Evolutionary conservation across 2,113 vertebrate genomes (phyloP).

Genomic region (Sturnira hondurensis): DNA sequence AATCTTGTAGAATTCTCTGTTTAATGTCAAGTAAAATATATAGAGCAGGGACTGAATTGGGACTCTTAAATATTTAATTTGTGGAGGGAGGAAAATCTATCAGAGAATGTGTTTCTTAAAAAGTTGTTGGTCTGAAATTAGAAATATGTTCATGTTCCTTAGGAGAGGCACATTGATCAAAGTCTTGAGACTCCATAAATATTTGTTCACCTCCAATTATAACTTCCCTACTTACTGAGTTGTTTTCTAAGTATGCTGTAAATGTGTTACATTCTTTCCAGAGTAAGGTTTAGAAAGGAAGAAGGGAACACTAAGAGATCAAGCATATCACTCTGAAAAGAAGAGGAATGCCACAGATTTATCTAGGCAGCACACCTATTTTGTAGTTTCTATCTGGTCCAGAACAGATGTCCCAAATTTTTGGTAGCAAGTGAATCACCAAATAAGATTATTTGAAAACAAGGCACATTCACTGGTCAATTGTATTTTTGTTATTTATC

Average conservation of each 20-base stretch:
- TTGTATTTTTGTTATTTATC: neutral
- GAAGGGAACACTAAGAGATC: neutral
- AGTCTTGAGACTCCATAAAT: neutral
- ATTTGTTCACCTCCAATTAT: neutral
- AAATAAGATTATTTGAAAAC: neutral
- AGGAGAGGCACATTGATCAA: neutral
- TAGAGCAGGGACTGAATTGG: neutral
- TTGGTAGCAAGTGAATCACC: neutral
- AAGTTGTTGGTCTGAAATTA: neutral
- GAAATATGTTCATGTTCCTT: neutral
- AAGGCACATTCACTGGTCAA: neutral
- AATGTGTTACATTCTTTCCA: neutral
- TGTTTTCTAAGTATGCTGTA: neutral
- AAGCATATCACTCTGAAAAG: neutral
- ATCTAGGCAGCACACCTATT: neutral
- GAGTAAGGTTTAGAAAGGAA: neutral
- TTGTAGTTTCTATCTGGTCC: neutral
- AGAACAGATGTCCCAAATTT: neutral
- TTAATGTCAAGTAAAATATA: neutral
- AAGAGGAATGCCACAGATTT: neutral
- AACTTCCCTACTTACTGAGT: neutral
- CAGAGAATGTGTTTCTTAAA: neutral
- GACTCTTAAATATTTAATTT: slow-evolving; percentile 17
- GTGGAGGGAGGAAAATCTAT: neutral
- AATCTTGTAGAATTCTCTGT: neutral